phyloP scores from a whole-genome alignment of 2,888 invertebrate species.

The Campoplex capitator region DNA sequence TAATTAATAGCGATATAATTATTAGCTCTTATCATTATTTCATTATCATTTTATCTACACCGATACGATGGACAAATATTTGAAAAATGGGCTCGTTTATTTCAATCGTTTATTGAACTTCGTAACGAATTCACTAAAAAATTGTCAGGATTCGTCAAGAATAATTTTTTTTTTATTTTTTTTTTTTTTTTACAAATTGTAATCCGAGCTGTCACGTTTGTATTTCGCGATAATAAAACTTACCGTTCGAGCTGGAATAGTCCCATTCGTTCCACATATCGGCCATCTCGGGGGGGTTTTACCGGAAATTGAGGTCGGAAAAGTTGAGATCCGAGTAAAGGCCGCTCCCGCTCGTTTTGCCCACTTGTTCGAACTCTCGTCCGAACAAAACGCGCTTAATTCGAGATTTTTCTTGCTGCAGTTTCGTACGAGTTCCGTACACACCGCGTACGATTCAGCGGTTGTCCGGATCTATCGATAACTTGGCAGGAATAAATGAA shows the following conservation, averaged over 20 bases:
- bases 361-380: constrained; percentile 70
- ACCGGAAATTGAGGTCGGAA: constrained; percentile 81
- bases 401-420: constrained; percentile 34
- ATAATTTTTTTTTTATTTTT: too few relatives aligned
- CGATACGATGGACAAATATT: background rate
- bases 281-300: constrained; percentile 78
- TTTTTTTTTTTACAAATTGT: background rate
- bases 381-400: constrained; percentile 59
- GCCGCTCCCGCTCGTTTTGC: constrained; percentile 82
- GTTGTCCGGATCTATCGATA: background rate
- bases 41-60: background rate
- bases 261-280: constrained; percentile 87
- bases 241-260: constrained; percentile 87
- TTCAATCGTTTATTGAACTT: background rate
- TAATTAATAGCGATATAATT: constrained; percentile 3
- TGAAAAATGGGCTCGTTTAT: background rate
- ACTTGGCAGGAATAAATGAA: background rate
- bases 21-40: background rate
- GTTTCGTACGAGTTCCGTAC: constrained; percentile 45
- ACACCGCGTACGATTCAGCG: constrained; percentile 38
- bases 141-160: background rate
- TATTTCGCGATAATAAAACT: constrained; percentile 77
- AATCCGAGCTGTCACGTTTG: background rate
- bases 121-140: background rate
- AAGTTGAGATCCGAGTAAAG: constrained; percentile 83